Conservation (phyloP, 2,888 invertebrate genomes). For the Cordylochernes scorpioides region DNA sequence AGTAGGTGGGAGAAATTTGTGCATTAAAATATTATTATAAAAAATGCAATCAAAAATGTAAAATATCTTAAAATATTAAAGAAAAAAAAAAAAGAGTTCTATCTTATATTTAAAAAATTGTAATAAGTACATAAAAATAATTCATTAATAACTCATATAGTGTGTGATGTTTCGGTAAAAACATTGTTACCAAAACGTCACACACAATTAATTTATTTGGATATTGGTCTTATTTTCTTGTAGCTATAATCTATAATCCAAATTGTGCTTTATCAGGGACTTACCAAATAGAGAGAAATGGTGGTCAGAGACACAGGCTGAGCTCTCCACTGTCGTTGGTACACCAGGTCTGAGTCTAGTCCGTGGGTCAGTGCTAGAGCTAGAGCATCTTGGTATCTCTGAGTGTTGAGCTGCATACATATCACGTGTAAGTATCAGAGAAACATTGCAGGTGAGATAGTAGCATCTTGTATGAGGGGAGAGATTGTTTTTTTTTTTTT, state of each 20-base stretch:
- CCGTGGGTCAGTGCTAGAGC: slow-evolving; percentile 37
- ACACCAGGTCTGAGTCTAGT: slow-evolving; percentile 46
- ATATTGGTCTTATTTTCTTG: background rate
- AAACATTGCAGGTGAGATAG: background rate
- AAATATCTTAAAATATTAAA: too few species aligned
- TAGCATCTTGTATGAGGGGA: too few species aligned
- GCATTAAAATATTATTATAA: too few species aligned
- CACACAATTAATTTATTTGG: background rate
- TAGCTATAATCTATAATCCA: background rate
- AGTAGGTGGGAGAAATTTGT: too few species aligned
- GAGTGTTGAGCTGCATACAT: slow-evolving; percentile 27
- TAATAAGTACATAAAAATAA: too few species aligned
- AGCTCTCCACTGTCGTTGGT: slow-evolving; percentile 50
- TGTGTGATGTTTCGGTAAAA: too few species aligned
- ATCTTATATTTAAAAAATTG: too few species aligned
- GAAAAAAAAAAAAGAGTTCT: too few species aligned
- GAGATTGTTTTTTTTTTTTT: too few species aligned
- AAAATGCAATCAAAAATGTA: too few species aligned
- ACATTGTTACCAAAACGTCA: too few species aligned
- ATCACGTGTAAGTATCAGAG: background rate
- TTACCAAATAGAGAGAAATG: slow-evolving; percentile 43
- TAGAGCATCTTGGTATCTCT: slow-evolving; percentile 44
- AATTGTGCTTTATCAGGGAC: background rate
- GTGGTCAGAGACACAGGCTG: slow-evolving; percentile 38
- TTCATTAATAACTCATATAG: too few species aligned